phyloP scores from a whole-genome alignment of 1,140 invertebrate species.

The Zaprionus ornatus region DNA sequence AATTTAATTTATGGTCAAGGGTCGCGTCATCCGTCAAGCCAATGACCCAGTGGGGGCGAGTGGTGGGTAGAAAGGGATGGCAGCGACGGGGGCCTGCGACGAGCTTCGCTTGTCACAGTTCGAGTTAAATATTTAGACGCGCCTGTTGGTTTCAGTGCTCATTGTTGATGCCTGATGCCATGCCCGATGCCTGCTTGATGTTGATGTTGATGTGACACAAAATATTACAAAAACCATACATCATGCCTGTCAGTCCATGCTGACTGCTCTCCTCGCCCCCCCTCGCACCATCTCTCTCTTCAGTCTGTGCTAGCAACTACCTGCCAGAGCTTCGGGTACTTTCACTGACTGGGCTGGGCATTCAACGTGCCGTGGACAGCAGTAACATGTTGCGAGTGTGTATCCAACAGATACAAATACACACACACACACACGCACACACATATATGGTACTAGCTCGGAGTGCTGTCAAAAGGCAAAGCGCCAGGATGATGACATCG shows the following conservation, averaged over 20 bases:
- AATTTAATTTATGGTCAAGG: conserved; percentile 52
- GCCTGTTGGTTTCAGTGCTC: conserved; percentile 47
- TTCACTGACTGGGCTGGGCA: not conserved
- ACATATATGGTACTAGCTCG: not conserved
- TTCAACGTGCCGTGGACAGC: conserved; percentile 9
- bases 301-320: not conserved
- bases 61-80: not conserved
- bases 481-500: conserved; percentile 53
- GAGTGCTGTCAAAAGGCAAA: conserved; percentile 47
- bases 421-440: conserved; percentile 6
- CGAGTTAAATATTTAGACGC: conserved; percentile 74
- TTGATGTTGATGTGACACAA: conserved; percentile 71
- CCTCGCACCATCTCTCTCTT: not conserved
- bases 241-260: conserved; percentile 60
- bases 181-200: conserved; percentile 16
- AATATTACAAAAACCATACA: conserved; percentile 77
- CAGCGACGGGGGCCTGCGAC: not conserved
- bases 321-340: not conserved
- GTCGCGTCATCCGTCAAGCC: conserved; percentile 43
- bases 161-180: conserved; percentile 30
- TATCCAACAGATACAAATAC: conserved; percentile 30
- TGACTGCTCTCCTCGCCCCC: not conserved
- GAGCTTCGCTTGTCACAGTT: conserved; percentile 41
- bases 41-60: conserved; percentile 22
- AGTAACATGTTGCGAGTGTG: conserved; percentile 14